Conservation (phyloP, 2,797 vertebrate species). For the Argentina silus region DNA sequence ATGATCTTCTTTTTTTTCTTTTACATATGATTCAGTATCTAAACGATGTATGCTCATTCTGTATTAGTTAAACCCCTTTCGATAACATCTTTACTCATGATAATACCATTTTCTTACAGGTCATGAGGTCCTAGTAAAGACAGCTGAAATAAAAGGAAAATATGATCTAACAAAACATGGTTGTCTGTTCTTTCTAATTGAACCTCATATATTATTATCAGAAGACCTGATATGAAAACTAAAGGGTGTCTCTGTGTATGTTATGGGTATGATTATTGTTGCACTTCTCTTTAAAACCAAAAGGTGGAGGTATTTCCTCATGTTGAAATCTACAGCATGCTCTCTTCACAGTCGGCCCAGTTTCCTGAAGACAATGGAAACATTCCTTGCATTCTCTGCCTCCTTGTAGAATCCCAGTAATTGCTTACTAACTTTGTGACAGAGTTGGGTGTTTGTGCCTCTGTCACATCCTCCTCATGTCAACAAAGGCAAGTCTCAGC, state of each 20-base stretch:
- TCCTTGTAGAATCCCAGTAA: slow-evolving; percentile 22
- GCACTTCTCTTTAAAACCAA: slow-evolving; percentile 46
- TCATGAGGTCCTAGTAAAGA: not conserved
- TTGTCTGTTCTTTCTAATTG: not conserved
- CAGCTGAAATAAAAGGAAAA: too few species aligned
- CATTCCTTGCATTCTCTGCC: slow-evolving; percentile 11
- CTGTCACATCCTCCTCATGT: slow-evolving; percentile 3
- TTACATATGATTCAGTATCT: too few species aligned
- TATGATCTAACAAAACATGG: too few species aligned
- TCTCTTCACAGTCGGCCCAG: not conserved
- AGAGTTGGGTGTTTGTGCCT: slow-evolving; percentile 3
- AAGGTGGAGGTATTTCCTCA: slow-evolving; percentile 33
- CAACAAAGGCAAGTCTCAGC: not conserved
- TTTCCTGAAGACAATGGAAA: slow-evolving; percentile 1
- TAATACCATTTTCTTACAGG: slow-evolving; percentile 7
- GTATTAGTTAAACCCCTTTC: too few species aligned
- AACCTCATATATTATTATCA: not conserved
- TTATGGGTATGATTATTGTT: slow-evolving; percentile 13
- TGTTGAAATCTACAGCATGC: not conserved
- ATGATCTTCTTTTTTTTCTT: too few species aligned
- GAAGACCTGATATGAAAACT: too few species aligned
- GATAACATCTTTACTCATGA: too few species aligned
- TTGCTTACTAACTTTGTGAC: slow-evolving; percentile 2
- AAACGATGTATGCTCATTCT: too few species aligned
- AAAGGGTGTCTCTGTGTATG: not conserved